A percentile compares a stretch with the other conserved stretches of the same genome.
Conservation (phyloP, 2,113 vertebrate species). For the Pelvicachromis taeniatus region DNA sequence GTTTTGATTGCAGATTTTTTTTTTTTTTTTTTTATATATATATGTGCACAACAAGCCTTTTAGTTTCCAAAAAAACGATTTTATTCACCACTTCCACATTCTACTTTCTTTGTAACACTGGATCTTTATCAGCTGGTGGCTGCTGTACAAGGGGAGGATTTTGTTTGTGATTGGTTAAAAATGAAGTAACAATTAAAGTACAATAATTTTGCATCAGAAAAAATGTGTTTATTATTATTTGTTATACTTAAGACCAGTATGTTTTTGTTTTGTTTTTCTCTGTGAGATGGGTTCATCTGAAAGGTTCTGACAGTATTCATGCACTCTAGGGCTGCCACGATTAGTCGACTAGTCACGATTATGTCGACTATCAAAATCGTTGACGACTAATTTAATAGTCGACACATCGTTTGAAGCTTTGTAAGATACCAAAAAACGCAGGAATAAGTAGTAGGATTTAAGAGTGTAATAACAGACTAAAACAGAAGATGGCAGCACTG, state of each 20-base stretch:
- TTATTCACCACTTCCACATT: conserved; percentile 43
- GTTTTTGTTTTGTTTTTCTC: conserved; percentile 30
- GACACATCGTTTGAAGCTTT: no score
- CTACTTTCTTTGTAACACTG: conserved; percentile 76
- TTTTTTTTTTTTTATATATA: conserved; percentile 38
- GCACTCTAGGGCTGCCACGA: no score
- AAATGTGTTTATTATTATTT: conserved; percentile 63
- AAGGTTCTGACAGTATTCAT: conserved; percentile 15
- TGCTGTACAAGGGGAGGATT: conserved; percentile 12
- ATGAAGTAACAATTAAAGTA: conserved; percentile 56
- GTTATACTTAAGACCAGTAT: conserved; percentile 46
- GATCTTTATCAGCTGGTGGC: conserved; percentile 64
- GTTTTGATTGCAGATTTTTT: conserved; percentile 60
- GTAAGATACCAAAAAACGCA: no score
- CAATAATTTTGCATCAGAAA: conserved; percentile 70
- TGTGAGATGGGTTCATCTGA: background rate
- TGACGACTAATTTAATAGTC: no score
- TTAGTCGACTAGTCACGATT: no score
- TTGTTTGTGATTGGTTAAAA: conserved; percentile 65
- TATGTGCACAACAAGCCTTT: conserved; percentile 65
- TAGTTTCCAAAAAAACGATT: conserved; percentile 9
- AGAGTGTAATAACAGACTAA: no score
- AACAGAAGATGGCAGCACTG: no score
- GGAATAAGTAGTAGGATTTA: no score
- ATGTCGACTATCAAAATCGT: no score